Conservation (phyloP, 2,797 vertebrate genomes). For the Gallinago stenura region DNA sequence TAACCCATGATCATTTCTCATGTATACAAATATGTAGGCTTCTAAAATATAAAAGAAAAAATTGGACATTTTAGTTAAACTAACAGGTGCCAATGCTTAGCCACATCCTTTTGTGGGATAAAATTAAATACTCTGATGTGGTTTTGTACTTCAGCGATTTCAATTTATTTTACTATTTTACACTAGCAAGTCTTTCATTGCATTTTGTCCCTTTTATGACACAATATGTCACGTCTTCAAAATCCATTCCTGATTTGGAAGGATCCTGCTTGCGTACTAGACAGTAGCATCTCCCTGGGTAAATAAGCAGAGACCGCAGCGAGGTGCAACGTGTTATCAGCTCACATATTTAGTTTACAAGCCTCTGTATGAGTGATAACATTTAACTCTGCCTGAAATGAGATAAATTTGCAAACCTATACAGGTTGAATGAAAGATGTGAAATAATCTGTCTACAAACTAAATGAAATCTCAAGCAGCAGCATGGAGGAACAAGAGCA, state of each 20-base stretch:
- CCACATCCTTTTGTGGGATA: not conserved
- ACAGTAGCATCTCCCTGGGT: not conserved
- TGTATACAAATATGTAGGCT: accelerated
- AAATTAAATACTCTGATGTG: not conserved
- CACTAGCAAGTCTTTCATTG: not conserved
- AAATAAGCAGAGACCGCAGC: not conserved
- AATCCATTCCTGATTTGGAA: not conserved
- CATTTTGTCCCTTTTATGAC: not conserved
- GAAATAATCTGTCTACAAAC: not conserved
- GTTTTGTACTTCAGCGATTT: not conserved
- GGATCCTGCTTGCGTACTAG: not conserved
- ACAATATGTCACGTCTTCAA: not conserved
- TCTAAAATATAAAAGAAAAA: not conserved
- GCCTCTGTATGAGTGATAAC: not conserved
- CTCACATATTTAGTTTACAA: not conserved
- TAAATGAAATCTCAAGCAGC: not conserved
- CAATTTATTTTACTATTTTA: not conserved
- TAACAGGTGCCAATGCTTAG: not conserved
- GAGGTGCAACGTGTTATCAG: not conserved
- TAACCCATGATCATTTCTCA: not conserved
- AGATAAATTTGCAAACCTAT: not conserved
- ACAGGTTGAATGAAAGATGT: not conserved
- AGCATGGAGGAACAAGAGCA: not conserved
- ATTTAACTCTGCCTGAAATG: not conserved
- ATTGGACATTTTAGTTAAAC: not conserved